Evolutionary conservation across 2,797 vertebrate species (phyloP).

Genomic region (Danio albolineatus): DNA sequence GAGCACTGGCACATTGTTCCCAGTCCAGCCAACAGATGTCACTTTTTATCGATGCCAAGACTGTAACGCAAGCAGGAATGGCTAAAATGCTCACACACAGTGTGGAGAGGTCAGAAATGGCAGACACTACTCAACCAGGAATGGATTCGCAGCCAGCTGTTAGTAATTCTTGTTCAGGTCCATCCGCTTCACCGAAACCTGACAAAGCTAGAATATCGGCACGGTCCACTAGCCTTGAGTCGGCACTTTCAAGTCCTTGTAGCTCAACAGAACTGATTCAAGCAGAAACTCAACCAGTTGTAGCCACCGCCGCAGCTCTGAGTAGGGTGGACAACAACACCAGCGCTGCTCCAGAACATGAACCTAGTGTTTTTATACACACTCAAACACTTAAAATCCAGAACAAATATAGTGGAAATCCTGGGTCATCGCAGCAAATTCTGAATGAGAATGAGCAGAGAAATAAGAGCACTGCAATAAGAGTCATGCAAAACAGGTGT

Average conservation of each 20-base stretch:
- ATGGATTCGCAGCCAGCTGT: constrained; percentile 77
- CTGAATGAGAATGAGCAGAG: constrained; percentile 28
- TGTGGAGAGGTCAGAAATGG: constrained; percentile 77
- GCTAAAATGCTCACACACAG: constrained; percentile 55
- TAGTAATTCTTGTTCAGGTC: constrained; percentile 59
- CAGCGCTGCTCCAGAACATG: constrained; percentile 52
- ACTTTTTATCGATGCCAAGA: constrained; percentile 49
- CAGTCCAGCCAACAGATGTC: constrained; percentile 63
- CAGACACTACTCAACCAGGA: constrained; percentile 92
- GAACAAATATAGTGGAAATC: constrained; percentile 39
- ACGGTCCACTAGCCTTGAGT: constrained; percentile 64
- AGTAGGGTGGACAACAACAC: constrained; percentile 58
- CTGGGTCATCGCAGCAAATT: constrained; percentile 47
- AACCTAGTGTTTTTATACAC: constrained; percentile 42
- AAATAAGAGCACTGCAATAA: not conserved
- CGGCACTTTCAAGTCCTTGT: constrained; percentile 85
- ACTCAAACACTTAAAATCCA: constrained; percentile 49
- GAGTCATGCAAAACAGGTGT: constrained; percentile 28
- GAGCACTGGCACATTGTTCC: constrained; percentile 52
- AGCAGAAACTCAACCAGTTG: constrained; percentile 62
- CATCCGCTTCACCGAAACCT: constrained; percentile 51
- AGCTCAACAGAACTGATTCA: constrained; percentile 85
- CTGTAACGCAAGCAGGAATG: constrained; percentile 37
- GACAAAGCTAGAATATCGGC: constrained; percentile 51
- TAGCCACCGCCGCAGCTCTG: constrained; percentile 54